These are phyloP conservation scores for Rhyacophila brunnea DNA, from an alignment of 1,140 invertebrate genomes.

Conservation along the genomic window DNA sequence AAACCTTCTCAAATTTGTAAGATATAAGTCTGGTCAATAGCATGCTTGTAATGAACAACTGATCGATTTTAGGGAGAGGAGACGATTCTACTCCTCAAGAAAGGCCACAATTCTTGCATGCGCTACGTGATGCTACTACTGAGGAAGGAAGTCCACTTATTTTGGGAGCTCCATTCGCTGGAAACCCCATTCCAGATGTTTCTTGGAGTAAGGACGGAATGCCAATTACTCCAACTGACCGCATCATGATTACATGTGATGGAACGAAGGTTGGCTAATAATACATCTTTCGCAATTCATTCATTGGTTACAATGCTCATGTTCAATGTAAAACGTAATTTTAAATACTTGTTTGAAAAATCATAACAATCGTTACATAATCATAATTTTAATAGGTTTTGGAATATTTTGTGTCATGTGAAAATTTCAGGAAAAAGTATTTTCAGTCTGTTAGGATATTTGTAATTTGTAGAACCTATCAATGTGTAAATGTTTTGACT, in stretches of 20 bases:
- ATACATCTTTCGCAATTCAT: too few relatives aligned
- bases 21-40: too few relatives aligned
- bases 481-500: background rate
- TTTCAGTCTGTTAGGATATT: too few relatives aligned
- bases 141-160: constrained; percentile 74
- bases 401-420: too few relatives aligned
- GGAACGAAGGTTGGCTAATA: constrained; percentile 63
- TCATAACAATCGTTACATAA: too few relatives aligned
- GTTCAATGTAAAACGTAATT: too few relatives aligned
- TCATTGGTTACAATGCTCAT: too few relatives aligned
- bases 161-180: constrained; percentile 68
- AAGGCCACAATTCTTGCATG: constrained; percentile 71
- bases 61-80: constrained; percentile 51
- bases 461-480: too few relatives aligned
- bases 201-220: constrained; percentile 80
- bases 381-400: too few relatives aligned
- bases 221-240: constrained; percentile 63
- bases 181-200: constrained; percentile 86
- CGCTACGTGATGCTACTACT: constrained; percentile 68
- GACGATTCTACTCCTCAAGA: constrained; percentile 66
- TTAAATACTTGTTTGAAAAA: too few relatives aligned
- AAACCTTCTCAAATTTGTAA: background rate
- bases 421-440: too few relatives aligned
- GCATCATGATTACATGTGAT: constrained; percentile 72
- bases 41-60: too few relatives aligned